Percentiles rank a stretch among this genome's conserved stretches.
Conservation (phyloP, 2,113 vertebrate genomes). For the Cyanistes caeruleus region DNA sequence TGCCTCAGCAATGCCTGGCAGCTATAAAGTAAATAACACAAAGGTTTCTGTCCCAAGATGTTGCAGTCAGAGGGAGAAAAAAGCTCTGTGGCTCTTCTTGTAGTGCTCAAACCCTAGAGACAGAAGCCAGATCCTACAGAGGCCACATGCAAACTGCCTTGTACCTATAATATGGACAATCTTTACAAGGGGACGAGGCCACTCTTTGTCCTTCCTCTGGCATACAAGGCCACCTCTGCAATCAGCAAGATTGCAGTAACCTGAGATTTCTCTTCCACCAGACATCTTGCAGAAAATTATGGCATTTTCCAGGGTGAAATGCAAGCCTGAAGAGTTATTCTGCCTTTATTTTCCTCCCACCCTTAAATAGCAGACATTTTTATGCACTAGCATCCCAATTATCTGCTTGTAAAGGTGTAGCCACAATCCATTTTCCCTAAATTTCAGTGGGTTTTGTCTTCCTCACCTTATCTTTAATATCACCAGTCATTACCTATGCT, state of each 20-base stretch:
- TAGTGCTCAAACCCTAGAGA: not conserved
- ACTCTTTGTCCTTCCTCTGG: not conserved
- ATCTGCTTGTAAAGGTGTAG: not conserved
- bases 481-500: not conserved
- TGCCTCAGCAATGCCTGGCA: rapidly evolving
- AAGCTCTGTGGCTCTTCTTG: not conserved
- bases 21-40: not conserved
- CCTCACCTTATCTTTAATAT: not conserved
- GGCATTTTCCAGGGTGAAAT: not conserved
- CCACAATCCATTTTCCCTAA: not conserved
- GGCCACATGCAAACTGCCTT: not conserved
- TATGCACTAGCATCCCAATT: not conserved
- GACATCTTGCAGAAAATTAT: not conserved
- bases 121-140: not conserved
- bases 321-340: not conserved
- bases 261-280: not conserved
- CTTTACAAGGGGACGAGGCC: not conserved
- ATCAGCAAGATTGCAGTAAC: not conserved
- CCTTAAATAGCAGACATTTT: not conserved
- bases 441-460: not conserved
- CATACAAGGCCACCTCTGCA: not conserved
- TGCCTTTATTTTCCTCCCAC: not conserved
- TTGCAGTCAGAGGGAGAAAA: not conserved
- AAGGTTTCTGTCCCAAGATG: not conserved
- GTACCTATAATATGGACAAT: not conserved